These are phyloP conservation scores for Peromyscus maniculatus DNA, from an alignment of 2,113 vertebrate genomes.

Conservation along the genomic window DNA sequence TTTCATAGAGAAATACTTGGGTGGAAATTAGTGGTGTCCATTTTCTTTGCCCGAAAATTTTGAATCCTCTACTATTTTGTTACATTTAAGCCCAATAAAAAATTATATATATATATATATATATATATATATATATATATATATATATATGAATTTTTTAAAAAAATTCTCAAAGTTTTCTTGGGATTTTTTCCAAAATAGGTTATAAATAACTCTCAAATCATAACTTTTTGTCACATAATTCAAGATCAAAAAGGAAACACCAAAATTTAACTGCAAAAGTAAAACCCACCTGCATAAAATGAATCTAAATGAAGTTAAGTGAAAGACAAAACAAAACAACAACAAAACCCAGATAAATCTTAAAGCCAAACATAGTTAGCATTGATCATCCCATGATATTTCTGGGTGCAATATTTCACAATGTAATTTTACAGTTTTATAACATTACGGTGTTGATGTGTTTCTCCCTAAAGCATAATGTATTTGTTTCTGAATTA, in stretches of 20 bases:
- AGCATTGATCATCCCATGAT: neutral
- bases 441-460: neutral
- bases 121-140: too few species aligned
- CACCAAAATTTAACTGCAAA: neutral
- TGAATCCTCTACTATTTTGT: neutral
- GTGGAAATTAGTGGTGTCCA: neutral
- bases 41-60: neutral
- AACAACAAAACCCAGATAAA: neutral
- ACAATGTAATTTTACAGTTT: conserved; percentile 9
- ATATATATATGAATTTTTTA: neutral
- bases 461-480: neutral
- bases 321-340: neutral
- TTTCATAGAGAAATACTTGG: neutral
- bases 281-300: neutral
- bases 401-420: neutral
- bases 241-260: neutral
- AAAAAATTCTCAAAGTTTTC: neutral
- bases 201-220: conserved; percentile 4
- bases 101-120: too few species aligned
- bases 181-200: neutral
- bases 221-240: neutral
- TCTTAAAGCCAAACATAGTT: neutral
- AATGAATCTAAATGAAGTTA: neutral
- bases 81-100: neutral
- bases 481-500: neutral